Base-by-base conservation (phyloP, 2,113 vertebrate species). In the Isichthys henryi region DNA sequence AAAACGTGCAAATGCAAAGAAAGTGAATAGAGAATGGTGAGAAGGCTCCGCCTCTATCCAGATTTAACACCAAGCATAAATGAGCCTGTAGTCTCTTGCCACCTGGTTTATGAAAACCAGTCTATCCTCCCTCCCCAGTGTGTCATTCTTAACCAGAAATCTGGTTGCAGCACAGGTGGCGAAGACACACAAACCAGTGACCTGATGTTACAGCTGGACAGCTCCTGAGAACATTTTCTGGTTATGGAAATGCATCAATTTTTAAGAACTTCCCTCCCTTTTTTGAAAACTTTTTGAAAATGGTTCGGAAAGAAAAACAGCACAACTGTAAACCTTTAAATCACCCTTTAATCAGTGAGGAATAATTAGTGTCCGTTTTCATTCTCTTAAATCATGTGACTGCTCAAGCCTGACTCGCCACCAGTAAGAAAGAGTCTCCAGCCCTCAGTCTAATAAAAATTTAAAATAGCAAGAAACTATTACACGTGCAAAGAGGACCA, bases 281-380 rank as follows among this genome's bases (percentile, higher is more conserved):
- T 8, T 27, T n/a, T 9, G n/a, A n/a, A n/a, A n/a, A n/a, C 58
- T 66, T 27, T 11, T 31, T 31, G 62, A 31, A 70, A 70, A 31
- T 70, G 31, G 27, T 31, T n/a, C 1, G 10, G 27, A 17, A 15
- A 31, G 27, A 53, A 56, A 82, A 46, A 85, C 1, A 80, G 48
- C 2, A 58, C 49, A 90, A 66, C 31, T 46, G 90, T 77, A 74
- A 91, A 92, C 88, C 39, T 91, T 88, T 89, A 48, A 62, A 88
- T 91, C 91, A 92, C 88, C 88, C 87, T 93, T 93, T 93, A 93
- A 93, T 92, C 53, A 91, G 62, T 89, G 58, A 89, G 89, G 74
- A 93, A 89, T 89, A 56, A 50, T 88, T 82, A 56, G 88, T 82
- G 52, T 92, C 52, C 27, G 70, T 86, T 52, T 87, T 45, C 86